Evolutionary conservation across 2,797 vertebrate species (phyloP).

Genomic region (Erethizon dorsatum): DNA sequence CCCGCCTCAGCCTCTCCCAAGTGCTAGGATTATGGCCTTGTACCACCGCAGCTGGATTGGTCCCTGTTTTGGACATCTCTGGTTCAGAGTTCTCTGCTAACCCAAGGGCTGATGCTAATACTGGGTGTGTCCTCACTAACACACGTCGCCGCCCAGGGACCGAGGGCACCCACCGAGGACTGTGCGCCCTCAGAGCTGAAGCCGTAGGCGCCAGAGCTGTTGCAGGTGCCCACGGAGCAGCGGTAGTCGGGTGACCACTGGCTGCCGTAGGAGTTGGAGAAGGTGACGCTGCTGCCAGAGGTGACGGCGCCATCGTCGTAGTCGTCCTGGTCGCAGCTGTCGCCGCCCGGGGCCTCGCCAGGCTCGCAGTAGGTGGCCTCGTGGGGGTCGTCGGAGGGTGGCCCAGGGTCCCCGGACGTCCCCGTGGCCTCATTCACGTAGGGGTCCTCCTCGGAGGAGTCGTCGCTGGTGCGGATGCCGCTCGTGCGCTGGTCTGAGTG

Average conservation of each 20-base stretch:
- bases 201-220: constrained; percentile 95
- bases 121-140: accelerated
- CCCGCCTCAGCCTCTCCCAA: not conserved
- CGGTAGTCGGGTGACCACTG: constrained; percentile 97
- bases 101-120: not conserved
- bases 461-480: constrained; percentile 98
- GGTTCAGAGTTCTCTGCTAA: not conserved
- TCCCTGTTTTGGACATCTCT: not conserved
- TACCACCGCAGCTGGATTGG: not conserved
- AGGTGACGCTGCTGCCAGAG: constrained; percentile 95
- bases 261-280: constrained; percentile 93
- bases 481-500: constrained; percentile 98
- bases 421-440: constrained; percentile 95
- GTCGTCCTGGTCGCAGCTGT: constrained; percentile 94
- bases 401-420: constrained; percentile 82
- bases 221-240: constrained; percentile 96
- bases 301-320: constrained; percentile 95
- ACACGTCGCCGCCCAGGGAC: accelerated
- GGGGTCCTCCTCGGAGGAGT: constrained; percentile 98
- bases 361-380: constrained; percentile 90
- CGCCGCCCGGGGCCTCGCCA: constrained; percentile 16
- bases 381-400: constrained; percentile 72
- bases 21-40: not conserved
- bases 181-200: constrained; percentile 98
- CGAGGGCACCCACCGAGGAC: constrained; percentile 94